Percentiles rank a stretch among this genome's conserved stretches.
Evolutionary conservation across 2,888 invertebrate genomes (phyloP).

Genomic region (Drosophila trichaetosa): DNA sequence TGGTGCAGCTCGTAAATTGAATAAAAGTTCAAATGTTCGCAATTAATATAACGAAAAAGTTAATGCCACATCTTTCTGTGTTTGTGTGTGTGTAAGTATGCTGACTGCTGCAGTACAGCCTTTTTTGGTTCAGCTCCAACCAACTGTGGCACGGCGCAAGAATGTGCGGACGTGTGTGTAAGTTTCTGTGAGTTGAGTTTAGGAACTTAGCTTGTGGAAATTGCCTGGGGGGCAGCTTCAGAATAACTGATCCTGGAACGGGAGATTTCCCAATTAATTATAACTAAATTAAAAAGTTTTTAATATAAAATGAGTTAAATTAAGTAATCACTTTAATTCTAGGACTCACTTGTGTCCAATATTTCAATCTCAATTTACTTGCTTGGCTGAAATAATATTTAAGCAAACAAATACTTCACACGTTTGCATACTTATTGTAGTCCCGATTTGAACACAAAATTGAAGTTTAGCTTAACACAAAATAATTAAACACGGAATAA

Average conservation of each 20-base stretch:
- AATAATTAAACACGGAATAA: background rate
- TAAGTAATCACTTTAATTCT: background rate
- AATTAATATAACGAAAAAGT: constrained; percentile 83
- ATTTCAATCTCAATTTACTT: background rate
- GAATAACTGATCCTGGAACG: background rate
- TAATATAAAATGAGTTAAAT: background rate
- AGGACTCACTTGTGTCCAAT: background rate
- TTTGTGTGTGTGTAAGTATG: constrained; percentile 7
- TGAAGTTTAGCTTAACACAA: background rate
- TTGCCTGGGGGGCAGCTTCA: background rate
- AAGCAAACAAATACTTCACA: background rate
- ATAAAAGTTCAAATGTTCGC: constrained; percentile 84
- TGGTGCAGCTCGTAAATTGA: constrained; percentile 81
- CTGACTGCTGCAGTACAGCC: constrained; percentile 19
- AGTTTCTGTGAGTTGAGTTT: constrained; percentile 4
- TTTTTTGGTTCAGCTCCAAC: constrained; percentile 34
- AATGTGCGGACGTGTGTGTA: background rate
- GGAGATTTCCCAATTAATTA: background rate
- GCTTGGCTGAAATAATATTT: background rate
- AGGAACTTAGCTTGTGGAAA: constrained; percentile 4
- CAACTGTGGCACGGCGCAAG: constrained; percentile 35
- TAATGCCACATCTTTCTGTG: constrained; percentile 59
- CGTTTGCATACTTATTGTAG: background rate
- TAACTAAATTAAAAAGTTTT: background rate
- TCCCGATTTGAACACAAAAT: background rate